Conservation (phyloP, 2,888 invertebrate genomes). For the Parapristionchus giblindavisi region DNA sequence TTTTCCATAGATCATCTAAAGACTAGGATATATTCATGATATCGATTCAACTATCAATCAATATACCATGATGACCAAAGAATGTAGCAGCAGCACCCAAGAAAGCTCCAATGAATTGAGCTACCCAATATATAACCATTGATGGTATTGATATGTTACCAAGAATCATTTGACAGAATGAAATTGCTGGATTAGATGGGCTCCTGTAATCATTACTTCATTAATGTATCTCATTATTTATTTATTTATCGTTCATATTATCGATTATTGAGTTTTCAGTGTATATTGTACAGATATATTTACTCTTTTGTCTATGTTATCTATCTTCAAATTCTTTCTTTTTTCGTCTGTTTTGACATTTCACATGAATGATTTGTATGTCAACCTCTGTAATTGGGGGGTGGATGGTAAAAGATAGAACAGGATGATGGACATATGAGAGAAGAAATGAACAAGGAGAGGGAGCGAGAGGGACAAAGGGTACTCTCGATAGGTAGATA, state of each 20-base stretch:
- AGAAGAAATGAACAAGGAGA: no score
- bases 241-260: no score
- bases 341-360: no score
- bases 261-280: no score
- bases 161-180: constrained; percentile 44
- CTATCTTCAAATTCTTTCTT: no score
- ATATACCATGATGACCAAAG: constrained; percentile 68
- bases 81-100: constrained; percentile 64
- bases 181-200: constrained; percentile 57
- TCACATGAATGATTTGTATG: no score
- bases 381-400: constrained; percentile 6
- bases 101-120: constrained; percentile 67
- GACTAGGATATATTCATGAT: no score
- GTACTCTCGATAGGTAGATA: constrained; percentile 2
- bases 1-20: constrained; percentile 68
- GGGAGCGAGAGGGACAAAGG: constrained; percentile 2
- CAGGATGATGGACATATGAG: no score
- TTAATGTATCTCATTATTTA: constrained; percentile 1
- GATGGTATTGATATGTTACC: constrained; percentile 43
- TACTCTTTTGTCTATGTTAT: no score
- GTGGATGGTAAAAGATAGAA: neutral
- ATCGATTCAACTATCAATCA: no score
- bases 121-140: constrained; percentile 53
- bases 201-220: constrained; percentile 43
- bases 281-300: no score